Percentiles rank a stretch among this genome's conserved stretches.
phyloP scores from a whole-genome alignment of 2,113 vertebrate species.

The Barbus barbus region DNA sequence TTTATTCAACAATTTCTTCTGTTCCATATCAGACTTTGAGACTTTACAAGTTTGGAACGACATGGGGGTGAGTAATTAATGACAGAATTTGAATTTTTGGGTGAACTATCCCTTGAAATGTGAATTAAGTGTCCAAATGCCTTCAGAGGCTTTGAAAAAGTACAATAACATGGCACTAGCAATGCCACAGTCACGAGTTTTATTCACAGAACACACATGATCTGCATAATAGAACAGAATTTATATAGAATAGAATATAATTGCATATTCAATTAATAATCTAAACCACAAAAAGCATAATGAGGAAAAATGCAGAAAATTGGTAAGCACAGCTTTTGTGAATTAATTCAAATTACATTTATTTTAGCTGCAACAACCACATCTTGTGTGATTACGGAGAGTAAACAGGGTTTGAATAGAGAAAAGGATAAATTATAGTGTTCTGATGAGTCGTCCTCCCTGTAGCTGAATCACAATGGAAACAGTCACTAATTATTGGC shows the following conservation, averaged over 20 bases:
- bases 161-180: background rate
- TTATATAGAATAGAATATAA: no score
- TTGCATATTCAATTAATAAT: background rate
- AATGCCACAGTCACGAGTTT: background rate
- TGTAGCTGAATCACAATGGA: slow-evolving; percentile 62
- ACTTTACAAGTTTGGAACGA: no score
- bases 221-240: no score
- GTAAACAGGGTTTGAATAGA: slow-evolving; percentile 72
- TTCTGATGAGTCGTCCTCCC: slow-evolving; percentile 74
- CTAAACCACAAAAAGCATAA: background rate
- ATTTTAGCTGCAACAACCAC: slow-evolving; percentile 72
- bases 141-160: background rate
- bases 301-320: background rate
- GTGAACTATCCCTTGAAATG: background rate
- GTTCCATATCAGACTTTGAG: no score
- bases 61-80: no score
- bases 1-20: no score
- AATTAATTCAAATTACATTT: slow-evolving; percentile 75
- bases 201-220: no score
- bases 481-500: slow-evolving; percentile 74
- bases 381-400: slow-evolving; percentile 71
- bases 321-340: slow-evolving; percentile 62
- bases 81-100: no score
- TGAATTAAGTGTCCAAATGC: background rate
- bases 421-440: slow-evolving; percentile 69